These are phyloP conservation scores for Papilio dardanus DNA, from an alignment of 1,140 invertebrate species.

Conservation along the genomic window DNA sequence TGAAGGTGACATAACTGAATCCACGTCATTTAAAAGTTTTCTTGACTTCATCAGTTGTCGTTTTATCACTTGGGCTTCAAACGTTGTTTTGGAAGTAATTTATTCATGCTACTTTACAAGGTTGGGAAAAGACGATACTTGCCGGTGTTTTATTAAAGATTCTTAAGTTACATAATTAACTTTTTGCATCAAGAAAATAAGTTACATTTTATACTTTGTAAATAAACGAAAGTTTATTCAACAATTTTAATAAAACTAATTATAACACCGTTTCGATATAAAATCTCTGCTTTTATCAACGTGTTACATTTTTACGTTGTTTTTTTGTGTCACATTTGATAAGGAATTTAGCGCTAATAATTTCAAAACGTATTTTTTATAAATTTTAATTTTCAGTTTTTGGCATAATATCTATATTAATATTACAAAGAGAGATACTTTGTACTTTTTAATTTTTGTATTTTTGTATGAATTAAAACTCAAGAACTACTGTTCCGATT, in stretches of 20 bases:
- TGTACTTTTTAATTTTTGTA: too few relatives aligned
- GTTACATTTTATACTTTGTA: not conserved
- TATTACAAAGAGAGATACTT: too few relatives aligned
- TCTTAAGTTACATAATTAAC: constrained; percentile 22
- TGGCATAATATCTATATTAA: too few relatives aligned
- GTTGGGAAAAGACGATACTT: constrained; percentile 11
- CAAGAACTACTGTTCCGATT: too few relatives aligned
- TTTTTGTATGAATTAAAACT: too few relatives aligned
- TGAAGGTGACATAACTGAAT: not conserved
- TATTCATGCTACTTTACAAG: constrained; percentile 22
- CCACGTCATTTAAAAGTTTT: constrained; percentile 16
- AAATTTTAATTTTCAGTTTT: too few relatives aligned
- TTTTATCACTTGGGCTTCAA: constrained; percentile 33
- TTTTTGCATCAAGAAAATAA: not conserved
- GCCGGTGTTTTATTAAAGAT: not conserved
- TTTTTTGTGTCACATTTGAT: constrained; percentile 1
- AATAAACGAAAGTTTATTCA: not conserved
- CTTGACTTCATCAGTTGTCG: constrained; percentile 11
- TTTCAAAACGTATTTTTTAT: not conserved
- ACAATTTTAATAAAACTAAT: not conserved
- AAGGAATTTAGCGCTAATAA: not conserved
- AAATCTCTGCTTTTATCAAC: not conserved
- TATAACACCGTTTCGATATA: not conserved
- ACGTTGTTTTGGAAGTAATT: constrained; percentile 11
- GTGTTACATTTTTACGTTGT: not conserved